Percentiles rank a stretch among this genome's conserved stretches.
These are phyloP conservation scores for Polypterus senegalus DNA, from an alignment of 2,113 vertebrate genomes.

Conservation along the genomic window DNA sequence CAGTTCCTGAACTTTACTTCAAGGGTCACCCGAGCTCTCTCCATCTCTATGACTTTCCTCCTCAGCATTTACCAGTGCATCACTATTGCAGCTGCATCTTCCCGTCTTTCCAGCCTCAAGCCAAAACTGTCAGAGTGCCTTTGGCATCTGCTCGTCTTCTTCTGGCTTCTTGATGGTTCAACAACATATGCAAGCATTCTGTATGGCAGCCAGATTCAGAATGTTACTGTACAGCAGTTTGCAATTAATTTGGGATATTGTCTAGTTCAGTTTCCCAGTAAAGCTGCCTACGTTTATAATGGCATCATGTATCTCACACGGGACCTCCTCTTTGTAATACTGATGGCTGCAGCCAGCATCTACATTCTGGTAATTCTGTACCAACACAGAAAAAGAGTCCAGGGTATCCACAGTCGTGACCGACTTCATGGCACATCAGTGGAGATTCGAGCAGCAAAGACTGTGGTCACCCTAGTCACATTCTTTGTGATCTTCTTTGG, in stretches of 20 bases:
- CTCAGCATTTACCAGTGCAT: constrained; percentile 28
- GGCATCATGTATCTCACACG: constrained; percentile 18
- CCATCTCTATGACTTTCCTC: constrained; percentile 26
- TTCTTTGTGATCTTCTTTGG: constrained; percentile 8
- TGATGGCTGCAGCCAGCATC: constrained; percentile 20
- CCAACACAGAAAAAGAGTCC: constrained; percentile 1
- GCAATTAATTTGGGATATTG: constrained; percentile 26
- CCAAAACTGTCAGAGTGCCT: constrained; percentile 3
- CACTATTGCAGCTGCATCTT: constrained; percentile 14
- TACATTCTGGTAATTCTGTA: constrained; percentile 8
- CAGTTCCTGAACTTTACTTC: constrained; percentile 10
- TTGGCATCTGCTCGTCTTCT: constrained; percentile 17
- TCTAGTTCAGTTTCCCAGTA: constrained; percentile 22
- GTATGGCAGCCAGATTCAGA: not conserved
- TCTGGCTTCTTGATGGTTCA: constrained; percentile 20
- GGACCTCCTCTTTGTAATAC: constrained; percentile 23
- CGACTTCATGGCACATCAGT: constrained; percentile 1
- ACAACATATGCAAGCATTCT: constrained; percentile 2
- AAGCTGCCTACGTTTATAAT: constrained; percentile 19
- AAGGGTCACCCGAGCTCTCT: constrained; percentile 25
- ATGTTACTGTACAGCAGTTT: constrained; percentile 11
- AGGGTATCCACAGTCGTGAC: not conserved
- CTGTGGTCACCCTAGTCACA: constrained; percentile 6
- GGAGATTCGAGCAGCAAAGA: constrained; percentile 1
- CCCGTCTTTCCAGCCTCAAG: not conserved